phyloP scores from a whole-genome alignment of 2,797 vertebrate genomes.

The Chloroceryle inda region DNA sequence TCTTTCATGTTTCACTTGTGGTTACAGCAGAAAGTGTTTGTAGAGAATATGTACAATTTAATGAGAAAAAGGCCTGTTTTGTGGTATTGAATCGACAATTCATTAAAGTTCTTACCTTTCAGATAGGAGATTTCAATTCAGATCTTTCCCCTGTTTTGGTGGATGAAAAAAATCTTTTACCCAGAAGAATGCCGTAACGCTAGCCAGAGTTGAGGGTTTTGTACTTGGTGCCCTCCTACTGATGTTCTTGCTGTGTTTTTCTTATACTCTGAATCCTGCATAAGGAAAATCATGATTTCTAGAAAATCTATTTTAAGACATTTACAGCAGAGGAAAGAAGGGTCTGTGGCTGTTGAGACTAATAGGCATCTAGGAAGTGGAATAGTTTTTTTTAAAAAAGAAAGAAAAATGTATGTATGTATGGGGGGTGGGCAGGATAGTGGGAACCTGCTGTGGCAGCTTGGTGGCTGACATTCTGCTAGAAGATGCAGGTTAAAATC shows the following conservation, averaged over 20 bases:
- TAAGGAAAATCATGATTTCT: not conserved
- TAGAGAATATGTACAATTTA: not conserved
- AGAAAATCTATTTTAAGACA: not conserved
- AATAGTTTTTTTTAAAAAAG: not conserved
- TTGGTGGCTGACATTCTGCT: not conserved
- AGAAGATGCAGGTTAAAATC: not conserved
- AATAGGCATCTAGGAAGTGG: not conserved
- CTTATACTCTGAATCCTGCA: not conserved
- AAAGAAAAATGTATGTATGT: not conserved
- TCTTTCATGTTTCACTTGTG: slow-evolving; percentile 17
- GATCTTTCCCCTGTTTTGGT: not conserved
- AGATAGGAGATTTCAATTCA: not conserved
- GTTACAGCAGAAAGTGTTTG: not conserved
- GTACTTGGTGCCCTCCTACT: not conserved
- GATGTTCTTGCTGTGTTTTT: not conserved
- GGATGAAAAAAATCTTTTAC: not conserved
- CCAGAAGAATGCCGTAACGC: not conserved
- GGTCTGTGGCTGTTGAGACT: not conserved
- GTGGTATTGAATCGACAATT: not conserved
- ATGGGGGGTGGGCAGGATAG: not conserved
- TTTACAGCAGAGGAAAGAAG: not conserved
- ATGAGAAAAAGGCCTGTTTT: slow-evolving; percentile 8
- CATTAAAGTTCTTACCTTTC: not conserved
- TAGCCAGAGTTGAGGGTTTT: not conserved
- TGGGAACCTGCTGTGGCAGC: not conserved